A percentile compares a stretch with the other conserved stretches of the same genome.
These are phyloP conservation scores for Selene dorsalis DNA, from an alignment of 2,797 vertebrate species.

Conservation along the genomic window DNA sequence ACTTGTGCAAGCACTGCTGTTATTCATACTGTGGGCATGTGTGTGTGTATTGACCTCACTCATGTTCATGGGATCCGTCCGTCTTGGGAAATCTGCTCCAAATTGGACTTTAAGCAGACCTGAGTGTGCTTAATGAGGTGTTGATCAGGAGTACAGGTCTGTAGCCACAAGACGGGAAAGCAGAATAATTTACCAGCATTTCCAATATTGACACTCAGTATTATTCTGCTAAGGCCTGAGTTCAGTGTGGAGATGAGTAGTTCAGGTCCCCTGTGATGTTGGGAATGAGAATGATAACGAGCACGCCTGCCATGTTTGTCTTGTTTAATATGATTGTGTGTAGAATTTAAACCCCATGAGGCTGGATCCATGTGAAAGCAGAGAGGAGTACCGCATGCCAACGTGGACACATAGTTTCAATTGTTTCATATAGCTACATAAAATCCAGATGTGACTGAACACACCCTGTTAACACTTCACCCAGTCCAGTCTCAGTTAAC, in stretches of 20 bases:
- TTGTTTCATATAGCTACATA: not conserved
- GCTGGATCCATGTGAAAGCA: constrained; percentile 12
- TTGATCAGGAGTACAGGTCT: constrained; percentile 57
- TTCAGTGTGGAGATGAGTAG: constrained; percentile 39
- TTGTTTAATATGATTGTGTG: constrained; percentile 49
- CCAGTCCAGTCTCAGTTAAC: not conserved
- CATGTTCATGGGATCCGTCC: constrained; percentile 35
- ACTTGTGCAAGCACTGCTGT: constrained; percentile 31
- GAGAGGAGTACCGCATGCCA: not conserved
- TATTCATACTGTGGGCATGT: constrained; percentile 44
- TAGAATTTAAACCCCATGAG: constrained; percentile 42
- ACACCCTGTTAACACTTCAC: not conserved
- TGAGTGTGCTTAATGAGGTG: constrained; percentile 76
- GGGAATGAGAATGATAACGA: constrained; percentile 58
- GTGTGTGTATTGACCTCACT: constrained; percentile 50
- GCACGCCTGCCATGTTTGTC: constrained; percentile 17
- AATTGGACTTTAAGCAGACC: constrained; percentile 78
- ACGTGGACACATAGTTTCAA: not conserved
- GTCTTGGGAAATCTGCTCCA: constrained; percentile 78
- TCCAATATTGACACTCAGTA: constrained; percentile 54
- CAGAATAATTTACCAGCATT: constrained; percentile 37
- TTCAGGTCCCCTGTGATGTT: constrained; percentile 52
- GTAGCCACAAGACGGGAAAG: constrained; percentile 24
- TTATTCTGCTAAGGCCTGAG: constrained; percentile 52
- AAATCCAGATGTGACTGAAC: constrained; percentile 8